Evolutionary conservation across 2,888 invertebrate species (phyloP).

Genomic region (Epinotia demarniana): DNA sequence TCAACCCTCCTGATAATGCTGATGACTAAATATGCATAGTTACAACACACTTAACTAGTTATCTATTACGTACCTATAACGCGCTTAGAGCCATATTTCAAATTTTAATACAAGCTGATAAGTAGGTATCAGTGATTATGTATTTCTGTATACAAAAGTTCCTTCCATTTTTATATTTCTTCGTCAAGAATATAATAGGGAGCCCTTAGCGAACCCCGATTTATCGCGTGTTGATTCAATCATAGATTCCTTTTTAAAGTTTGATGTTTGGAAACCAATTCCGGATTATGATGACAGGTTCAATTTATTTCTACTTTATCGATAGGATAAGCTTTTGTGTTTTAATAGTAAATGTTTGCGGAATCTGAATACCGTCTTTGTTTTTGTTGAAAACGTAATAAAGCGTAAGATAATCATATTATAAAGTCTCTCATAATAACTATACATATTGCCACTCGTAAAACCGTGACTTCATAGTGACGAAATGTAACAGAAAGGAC

Average conservation of each 20-base stretch:
- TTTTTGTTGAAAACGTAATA: background rate
- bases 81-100: too few relatives aligned
- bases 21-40: too few relatives aligned
- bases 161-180: constrained; percentile 50
- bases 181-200: constrained; percentile 57
- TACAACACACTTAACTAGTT: too few relatives aligned
- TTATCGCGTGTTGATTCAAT: constrained; percentile 79
- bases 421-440: too few relatives aligned
- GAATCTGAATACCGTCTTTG: background rate
- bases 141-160: background rate
- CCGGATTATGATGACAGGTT: constrained; percentile 65
- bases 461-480: background rate
- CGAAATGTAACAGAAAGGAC: background rate
- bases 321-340: constrained; percentile 38
- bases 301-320: constrained; percentile 58
- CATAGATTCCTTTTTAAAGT: constrained; percentile 77
- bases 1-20: too few relatives aligned
- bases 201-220: constrained; percentile 62
- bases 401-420: background rate
- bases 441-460: too few relatives aligned
- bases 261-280: constrained; percentile 72
- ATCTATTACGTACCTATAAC: too few relatives aligned
- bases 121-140: too few relatives aligned
- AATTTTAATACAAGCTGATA: too few relatives aligned
- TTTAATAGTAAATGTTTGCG: constrained; percentile 28